A percentile compares a stretch with the other conserved stretches of the same genome.
phyloP scores from a whole-genome alignment of 2,888 invertebrate species.

The Gymnoscelis rufifasciata region DNA sequence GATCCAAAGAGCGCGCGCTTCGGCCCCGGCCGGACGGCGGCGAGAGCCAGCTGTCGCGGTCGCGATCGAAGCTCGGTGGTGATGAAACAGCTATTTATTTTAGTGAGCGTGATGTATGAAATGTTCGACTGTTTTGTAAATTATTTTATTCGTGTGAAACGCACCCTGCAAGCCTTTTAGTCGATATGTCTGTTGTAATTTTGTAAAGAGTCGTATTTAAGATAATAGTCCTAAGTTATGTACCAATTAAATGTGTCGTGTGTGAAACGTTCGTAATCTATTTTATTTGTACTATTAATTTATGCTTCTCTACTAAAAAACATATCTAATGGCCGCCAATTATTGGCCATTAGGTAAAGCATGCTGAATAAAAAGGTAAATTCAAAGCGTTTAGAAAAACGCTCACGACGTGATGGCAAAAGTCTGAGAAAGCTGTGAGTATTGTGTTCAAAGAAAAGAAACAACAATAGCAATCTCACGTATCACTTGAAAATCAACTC shows the following conservation, averaged over 20 bases:
- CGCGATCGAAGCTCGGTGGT: conserved; percentile 70
- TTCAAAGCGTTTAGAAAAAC: conserved; percentile 12
- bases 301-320: background rate
- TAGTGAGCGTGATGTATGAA: conserved; percentile 73
- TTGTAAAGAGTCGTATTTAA: conserved; percentile 79
- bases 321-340: background rate
- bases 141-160: conserved; percentile 76
- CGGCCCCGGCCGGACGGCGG: conserved; percentile 73
- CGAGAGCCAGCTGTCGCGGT: conserved; percentile 56
- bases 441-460: conserved; percentile 24
- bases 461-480: conserved; percentile 26
- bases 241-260: conserved; percentile 76
- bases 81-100: conserved; percentile 77
- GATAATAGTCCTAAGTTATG: conserved; percentile 68
- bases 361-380: conserved; percentile 8
- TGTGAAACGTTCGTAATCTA: conserved; percentile 51
- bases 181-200: conserved; percentile 77
- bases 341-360: background rate
- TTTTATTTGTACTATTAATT: conserved; percentile 17
- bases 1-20: conserved; percentile 77
- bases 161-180: conserved; percentile 72
- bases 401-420: conserved; percentile 13
- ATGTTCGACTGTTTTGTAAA: conserved; percentile 78
- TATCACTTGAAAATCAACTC: conserved; percentile 27
- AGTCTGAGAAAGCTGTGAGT: conserved; percentile 25